Percentiles rank a stretch among this genome's conserved stretches.
Evolutionary conservation across 1,140 invertebrate genomes (phyloP).

Genomic region (Antheraea mylitta): DNA sequence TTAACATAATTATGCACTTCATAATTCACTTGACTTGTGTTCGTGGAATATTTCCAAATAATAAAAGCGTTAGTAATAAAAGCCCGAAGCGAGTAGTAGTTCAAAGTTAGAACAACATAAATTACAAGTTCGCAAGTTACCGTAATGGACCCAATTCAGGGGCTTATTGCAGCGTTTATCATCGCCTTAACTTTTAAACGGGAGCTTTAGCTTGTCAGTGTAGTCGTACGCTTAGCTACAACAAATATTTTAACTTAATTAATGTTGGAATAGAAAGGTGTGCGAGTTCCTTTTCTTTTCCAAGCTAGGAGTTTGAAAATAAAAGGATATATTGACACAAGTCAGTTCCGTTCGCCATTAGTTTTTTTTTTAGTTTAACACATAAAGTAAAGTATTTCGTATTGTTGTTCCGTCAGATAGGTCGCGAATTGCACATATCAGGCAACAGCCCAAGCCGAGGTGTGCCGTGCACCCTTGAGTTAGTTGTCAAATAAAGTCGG

Average conservation of each 20-base stretch:
- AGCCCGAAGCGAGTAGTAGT: conserved; percentile 27
- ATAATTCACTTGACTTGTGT: neutral
- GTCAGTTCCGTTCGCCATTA: no score
- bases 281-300: neutral
- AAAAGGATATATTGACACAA: neutral
- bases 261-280: conserved; percentile 6
- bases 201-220: neutral
- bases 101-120: conserved; percentile 47
- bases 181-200: conserved; percentile 21
- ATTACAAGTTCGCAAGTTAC: conserved; percentile 40
- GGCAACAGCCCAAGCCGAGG: no score
- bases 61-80: neutral
- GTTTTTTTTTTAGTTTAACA: no score
- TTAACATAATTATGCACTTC: neutral
- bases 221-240: neutral
- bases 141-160: conserved; percentile 33
- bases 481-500: no score
- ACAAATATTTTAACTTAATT: conserved; percentile 21
- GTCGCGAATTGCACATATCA: no score
- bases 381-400: no score
- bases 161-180: conserved; percentile 31
- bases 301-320: neutral
- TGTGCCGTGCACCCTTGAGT: no score
- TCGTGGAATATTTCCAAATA: neutral
- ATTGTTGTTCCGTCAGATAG: no score